Conservation (phyloP, 2,888 invertebrate genomes). For the Ariolimax columbianus region DNA sequence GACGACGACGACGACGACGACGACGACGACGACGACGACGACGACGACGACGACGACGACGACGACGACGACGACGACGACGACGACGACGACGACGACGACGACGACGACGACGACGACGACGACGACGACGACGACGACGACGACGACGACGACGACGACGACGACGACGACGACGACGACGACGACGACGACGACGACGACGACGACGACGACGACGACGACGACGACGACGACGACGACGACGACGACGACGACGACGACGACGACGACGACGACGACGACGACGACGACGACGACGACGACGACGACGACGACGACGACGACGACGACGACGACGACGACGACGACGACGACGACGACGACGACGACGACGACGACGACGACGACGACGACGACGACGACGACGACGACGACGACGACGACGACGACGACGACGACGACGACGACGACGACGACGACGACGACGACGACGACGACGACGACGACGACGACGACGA, state of each 20-base stretch:
- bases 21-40: not conserved
- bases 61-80: not conserved
- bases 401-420: not conserved
- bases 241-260: not conserved
- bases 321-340: not conserved
- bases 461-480: not conserved
- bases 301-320: not conserved
- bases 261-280: not conserved
- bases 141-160: constrained; percentile 25
- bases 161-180: constrained; percentile 39
- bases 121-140: constrained; percentile 10
- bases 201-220: not conserved
- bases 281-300: not conserved
- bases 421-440: not conserved
- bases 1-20: not conserved
- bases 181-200: constrained; percentile 40
- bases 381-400: not conserved
- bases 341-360: not conserved
- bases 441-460: not conserved
- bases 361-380: not conserved
- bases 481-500: no score
- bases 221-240: not conserved
- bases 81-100: constrained; percentile 1
- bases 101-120: not conserved
- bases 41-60: not conserved